These are phyloP conservation scores for Linyphia triangularis DNA, from an alignment of 2,888 invertebrate species.

Conservation along the genomic window DNA sequence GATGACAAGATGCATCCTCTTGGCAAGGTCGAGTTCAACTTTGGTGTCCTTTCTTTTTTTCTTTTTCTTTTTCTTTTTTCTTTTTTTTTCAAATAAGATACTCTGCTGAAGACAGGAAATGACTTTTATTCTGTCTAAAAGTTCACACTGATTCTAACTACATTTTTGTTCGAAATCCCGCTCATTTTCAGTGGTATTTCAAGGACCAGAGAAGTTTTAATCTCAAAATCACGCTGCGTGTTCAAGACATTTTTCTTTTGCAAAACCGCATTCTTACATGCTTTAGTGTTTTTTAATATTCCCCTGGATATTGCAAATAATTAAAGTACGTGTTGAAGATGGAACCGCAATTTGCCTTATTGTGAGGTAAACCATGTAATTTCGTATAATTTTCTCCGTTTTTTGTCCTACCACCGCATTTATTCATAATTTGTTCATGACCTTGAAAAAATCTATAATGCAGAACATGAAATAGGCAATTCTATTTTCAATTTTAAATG, in stretches of 20 bases:
- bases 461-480: too few species aligned
- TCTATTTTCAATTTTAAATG: too few species aligned
- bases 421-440: too few species aligned
- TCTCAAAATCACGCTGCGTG: background rate
- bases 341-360: background rate
- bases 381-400: background rate
- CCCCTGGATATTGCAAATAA: background rate
- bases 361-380: background rate
- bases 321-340: background rate
- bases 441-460: too few species aligned
- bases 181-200: too few species aligned
- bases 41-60: background rate
- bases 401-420: too few species aligned
- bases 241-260: background rate
- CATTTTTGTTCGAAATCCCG: background rate
- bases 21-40: background rate
- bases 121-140: too few species aligned
- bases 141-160: too few species aligned
- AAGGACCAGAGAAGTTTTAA: background rate
- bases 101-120: background rate
- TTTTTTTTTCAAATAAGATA: background rate
- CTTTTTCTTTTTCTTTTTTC: background rate
- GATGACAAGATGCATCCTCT: background rate
- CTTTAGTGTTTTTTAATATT: background rate
- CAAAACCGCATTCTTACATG: background rate